Conservation (phyloP, 2,113 vertebrate genomes). For the Serinus canaria region DNA sequence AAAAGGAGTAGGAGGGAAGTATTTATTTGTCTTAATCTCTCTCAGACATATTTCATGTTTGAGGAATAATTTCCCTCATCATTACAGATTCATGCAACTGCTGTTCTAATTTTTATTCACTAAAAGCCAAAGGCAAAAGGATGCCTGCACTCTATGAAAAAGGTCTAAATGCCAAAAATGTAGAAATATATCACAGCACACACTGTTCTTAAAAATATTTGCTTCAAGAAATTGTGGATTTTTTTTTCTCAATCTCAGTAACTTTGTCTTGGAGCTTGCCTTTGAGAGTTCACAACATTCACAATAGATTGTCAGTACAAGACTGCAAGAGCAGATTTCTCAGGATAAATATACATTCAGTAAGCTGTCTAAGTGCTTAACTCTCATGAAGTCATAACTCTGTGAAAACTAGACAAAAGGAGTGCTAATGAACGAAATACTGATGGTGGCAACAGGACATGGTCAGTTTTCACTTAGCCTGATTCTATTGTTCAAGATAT, state of each 20-base stretch:
- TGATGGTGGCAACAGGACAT: not conserved
- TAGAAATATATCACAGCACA: not conserved
- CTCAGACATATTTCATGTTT: constrained; percentile 4
- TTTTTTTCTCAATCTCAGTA: not conserved
- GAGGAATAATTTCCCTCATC: not conserved
- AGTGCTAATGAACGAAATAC: not conserved
- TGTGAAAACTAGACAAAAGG: not conserved
- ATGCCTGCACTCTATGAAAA: not conserved
- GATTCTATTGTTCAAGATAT: not conserved
- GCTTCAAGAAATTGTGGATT: not conserved
- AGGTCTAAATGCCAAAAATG: constrained; percentile 15
- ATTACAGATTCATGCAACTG: not conserved
- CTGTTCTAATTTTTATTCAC: not conserved
- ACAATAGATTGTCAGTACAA: not conserved
- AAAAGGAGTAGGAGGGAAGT: not conserved
- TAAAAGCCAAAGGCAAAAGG: not conserved
- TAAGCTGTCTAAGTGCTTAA: not conserved
- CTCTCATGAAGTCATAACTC: not conserved
- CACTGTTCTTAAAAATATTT: not conserved
- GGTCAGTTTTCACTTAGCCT: not conserved
- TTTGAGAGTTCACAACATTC: not conserved
- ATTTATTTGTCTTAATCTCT: constrained; percentile 66
- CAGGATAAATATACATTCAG: not conserved
- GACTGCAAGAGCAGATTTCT: not conserved
- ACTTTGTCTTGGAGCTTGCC: not conserved